Evolutionary conservation across 2,888 invertebrate genomes (phyloP).

Genomic region (Chesias legatella): DNA sequence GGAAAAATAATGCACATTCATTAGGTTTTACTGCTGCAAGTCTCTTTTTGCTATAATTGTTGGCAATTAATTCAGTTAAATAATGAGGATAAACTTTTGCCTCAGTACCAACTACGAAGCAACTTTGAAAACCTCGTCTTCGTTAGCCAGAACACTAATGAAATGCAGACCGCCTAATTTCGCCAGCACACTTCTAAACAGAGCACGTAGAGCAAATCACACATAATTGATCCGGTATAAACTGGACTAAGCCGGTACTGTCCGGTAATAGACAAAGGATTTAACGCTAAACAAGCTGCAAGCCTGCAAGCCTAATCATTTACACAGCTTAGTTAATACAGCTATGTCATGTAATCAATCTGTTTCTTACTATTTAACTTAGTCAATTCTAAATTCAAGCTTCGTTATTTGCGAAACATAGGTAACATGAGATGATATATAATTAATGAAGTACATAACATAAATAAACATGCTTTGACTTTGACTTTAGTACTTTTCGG

Average conservation of each 20-base stretch:
- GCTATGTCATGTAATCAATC: background rate
- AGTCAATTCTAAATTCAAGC: too few species aligned
- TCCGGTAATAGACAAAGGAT: conserved; percentile 58
- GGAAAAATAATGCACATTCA: too few species aligned
- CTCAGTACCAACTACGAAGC: background rate
- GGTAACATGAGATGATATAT: too few species aligned
- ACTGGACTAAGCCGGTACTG: conserved; percentile 34
- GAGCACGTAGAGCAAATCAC: conserved; percentile 49
- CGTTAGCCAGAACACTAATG: conserved; percentile 27
- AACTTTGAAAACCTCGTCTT: conserved; percentile 16
- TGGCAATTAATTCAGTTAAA: too few species aligned
- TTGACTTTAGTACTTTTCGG: too few species aligned
- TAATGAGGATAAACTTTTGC: too few species aligned
- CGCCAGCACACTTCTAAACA: conserved; percentile 31
- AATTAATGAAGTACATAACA: too few species aligned
- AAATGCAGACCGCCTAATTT: conserved; percentile 15
- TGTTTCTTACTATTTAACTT: too few species aligned
- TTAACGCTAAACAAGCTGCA: conserved; percentile 51
- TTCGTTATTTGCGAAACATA: too few species aligned
- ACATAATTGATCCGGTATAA: conserved; percentile 53
- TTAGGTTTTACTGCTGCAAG: too few species aligned
- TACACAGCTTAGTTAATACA: conserved; percentile 1
- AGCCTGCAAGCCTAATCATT: conserved; percentile 49
- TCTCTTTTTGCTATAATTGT: too few species aligned
- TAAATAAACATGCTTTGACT: too few species aligned